Conservation (phyloP, 1,140 invertebrate species). For the Drosophila yakuba region DNA sequence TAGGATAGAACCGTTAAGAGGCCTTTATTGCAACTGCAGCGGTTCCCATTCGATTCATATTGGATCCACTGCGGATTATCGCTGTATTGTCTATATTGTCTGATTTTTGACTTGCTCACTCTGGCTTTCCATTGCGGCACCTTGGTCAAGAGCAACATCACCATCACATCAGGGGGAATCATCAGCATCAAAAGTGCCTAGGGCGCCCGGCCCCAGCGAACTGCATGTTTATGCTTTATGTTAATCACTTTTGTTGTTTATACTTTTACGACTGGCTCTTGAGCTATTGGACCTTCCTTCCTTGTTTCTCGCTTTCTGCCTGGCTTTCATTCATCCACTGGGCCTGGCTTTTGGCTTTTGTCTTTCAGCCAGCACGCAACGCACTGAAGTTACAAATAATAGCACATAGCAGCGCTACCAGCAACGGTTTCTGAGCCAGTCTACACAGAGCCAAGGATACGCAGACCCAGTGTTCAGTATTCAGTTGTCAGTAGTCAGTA, state of each 20-base stretch:
- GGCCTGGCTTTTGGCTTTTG: constrained; percentile 53
- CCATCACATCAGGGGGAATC: constrained; percentile 22
- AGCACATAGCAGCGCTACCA: constrained; percentile 9
- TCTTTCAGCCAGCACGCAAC: constrained; percentile 53
- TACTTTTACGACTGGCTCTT: constrained; percentile 60
- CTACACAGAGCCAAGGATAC: constrained; percentile 35
- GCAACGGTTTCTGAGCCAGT: constrained; percentile 36
- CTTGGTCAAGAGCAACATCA: constrained; percentile 3
- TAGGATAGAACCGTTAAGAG: constrained; percentile 61
- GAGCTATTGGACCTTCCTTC: constrained; percentile 43
- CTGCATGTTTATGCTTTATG: constrained; percentile 75
- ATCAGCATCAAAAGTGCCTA: constrained; percentile 13
- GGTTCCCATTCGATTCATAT: constrained; percentile 32
- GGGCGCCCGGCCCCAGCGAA: constrained; percentile 22
- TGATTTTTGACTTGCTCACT: constrained; percentile 38
- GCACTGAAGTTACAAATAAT: constrained; percentile 29
- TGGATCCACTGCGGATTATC: constrained; percentile 47
- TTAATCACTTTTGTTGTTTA: constrained; percentile 76
- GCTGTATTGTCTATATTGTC: constrained; percentile 41
- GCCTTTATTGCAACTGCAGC: constrained; percentile 49
- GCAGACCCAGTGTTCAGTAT: not conserved
- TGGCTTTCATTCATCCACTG: constrained; percentile 49
- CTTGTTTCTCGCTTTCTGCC: constrained; percentile 61
- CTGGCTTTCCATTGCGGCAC: constrained; percentile 54
- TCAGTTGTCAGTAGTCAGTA: not conserved